A percentile compares a stretch with the other conserved stretches of the same genome.
Conservation (phyloP, 2,888 invertebrate genomes). For the Pandemis cinnamomeana region DNA sequence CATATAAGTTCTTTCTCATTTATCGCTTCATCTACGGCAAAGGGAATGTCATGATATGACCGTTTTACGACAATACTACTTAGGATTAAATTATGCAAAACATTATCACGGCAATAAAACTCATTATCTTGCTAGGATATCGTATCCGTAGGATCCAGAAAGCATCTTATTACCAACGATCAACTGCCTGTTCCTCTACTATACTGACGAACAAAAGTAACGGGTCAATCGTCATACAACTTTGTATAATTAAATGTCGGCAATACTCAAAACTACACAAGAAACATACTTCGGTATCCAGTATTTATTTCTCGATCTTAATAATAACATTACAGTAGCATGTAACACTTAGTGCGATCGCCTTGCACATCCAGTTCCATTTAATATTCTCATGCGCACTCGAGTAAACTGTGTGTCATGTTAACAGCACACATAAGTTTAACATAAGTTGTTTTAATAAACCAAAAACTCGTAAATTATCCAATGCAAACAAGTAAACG, state of each 20-base stretch:
- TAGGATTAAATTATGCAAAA: neutral
- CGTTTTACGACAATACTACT: slow-evolving; percentile 6
- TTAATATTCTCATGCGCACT: neutral
- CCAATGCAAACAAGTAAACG: slow-evolving; percentile 33
- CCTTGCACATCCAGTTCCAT: neutral
- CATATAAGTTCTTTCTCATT: slow-evolving; percentile 6
- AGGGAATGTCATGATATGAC: neutral
- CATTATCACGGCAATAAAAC: neutral
- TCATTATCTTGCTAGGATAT: neutral
- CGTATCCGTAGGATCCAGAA: neutral
- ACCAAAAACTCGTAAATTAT: slow-evolving; percentile 37
- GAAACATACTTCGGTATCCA: no score
- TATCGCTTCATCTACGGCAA: slow-evolving; percentile 6
- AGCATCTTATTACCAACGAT: no score
- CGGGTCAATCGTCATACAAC: no score
- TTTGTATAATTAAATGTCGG: no score
- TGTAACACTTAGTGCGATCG: neutral
- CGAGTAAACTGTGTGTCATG: slow-evolving; percentile 18
- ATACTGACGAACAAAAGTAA: no score
- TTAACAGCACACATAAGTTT: slow-evolving; percentile 29
- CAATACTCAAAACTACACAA: no score
- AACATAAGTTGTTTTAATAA: slow-evolving; percentile 36
- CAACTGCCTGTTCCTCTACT: no score
- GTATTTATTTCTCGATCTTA: no score
- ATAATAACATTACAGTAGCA: neutral